Evolutionary conservation across 2,888 invertebrate genomes (phyloP), one percentile per base, ranked within the genome.

Genomic region (Ichneumoninae sp.): DNA sequence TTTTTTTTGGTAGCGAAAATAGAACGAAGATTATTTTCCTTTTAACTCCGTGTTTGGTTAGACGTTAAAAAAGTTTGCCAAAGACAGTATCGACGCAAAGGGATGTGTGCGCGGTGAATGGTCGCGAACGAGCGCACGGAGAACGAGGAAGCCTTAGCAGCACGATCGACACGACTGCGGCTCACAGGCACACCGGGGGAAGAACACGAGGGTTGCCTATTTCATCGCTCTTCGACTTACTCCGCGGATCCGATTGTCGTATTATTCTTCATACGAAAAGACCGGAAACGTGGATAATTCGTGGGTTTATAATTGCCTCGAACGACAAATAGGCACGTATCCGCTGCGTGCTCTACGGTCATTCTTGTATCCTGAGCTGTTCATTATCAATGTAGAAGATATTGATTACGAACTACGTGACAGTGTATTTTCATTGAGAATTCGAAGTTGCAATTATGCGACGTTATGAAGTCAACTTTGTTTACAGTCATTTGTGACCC

Each of bases 111-210:
- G 26, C 60, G 7, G 66, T 66, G 66, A 66, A 40, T 5, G 44
- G 22, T 40, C 57, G 60, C 26, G 47, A 74, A 68, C 36, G 47
- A 26, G 57, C 52, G 44, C 3, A n/a, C 19, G 57, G 40, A 2
- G 68, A 68, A 26, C 26, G 52, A 66, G 44, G 80, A 75, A 81
- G 80, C 75, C 69, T 62, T 81, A 70, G 62, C 44, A 69, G 52
- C n/a, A 70, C 50, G 47, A 81, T 69, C 75, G 69, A 70, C 68
- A 47, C 22, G n/a, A 52, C 60, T 47, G 52, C 16, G n/a, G 50
- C 52, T 50, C 33, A 50, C 22, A 50, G 70, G 19, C n/a, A 26
- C 36, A 50, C 4, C 30, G 19, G 36, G 52, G 44, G n/a, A 65
- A 52, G 19, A 40, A 40, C 7, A 22, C 36, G 36, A 40, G 19